A percentile compares a stretch with the other conserved stretches of the same genome.
These are phyloP conservation scores for Tachina lurida DNA, from an alignment of 2,888 invertebrate genomes.

Conservation along the genomic window DNA sequence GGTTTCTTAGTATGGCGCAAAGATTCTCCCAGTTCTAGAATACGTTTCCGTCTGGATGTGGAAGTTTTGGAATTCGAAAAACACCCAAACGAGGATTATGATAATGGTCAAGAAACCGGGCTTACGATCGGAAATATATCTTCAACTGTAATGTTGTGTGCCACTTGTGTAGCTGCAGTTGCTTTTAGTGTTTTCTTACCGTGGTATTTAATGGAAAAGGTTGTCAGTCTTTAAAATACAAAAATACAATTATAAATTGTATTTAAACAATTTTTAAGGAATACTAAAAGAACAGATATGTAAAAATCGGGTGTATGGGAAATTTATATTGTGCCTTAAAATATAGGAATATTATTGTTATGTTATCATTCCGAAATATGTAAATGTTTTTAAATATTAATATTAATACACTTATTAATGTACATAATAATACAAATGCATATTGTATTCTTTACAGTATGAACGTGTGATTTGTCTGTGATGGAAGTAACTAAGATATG, in stretches of 20 bases:
- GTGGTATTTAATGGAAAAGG: conserved; percentile 82
- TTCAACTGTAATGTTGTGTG: conserved; percentile 79
- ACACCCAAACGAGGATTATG: conserved; percentile 81
- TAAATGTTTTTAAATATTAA: neutral
- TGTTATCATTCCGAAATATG: neutral
- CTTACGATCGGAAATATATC: conserved; percentile 78
- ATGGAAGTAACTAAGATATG: conserved; percentile 63
- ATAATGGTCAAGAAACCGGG: conserved; percentile 75
- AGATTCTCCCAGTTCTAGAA: conserved; percentile 82
- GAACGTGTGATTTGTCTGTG: conserved; percentile 70
- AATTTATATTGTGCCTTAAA: neutral
- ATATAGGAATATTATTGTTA: neutral
- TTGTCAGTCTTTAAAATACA: conserved; percentile 67
- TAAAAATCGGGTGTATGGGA: conserved; percentile 1
- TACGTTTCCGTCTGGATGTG: conserved; percentile 83
- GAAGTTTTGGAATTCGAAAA: conserved; percentile 83
- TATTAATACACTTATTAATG: neutral
- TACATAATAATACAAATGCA: neutral
- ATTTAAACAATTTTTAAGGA: neutral
- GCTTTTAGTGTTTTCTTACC: conserved; percentile 82
- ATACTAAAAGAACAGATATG: conserved; percentile 37
- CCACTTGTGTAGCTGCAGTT: conserved; percentile 81
- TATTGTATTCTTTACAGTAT: conserved; percentile 18
- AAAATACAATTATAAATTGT: neutral
- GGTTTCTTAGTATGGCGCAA: conserved; percentile 83